phyloP scores from a whole-genome alignment of 1,140 invertebrate genomes.

The Globodera ellingtonae region DNA sequence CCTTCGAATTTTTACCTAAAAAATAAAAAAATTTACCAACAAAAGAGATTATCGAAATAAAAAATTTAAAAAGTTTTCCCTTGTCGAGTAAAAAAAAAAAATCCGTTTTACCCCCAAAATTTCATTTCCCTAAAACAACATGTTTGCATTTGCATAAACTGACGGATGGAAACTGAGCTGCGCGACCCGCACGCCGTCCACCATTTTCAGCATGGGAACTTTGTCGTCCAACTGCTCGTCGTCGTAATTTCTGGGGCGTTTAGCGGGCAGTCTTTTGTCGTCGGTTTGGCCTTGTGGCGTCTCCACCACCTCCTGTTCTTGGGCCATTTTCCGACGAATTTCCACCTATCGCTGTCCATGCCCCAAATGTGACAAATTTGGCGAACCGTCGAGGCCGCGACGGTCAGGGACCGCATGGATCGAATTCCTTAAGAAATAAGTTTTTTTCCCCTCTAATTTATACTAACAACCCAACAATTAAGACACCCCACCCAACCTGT shows the following conservation, averaged over 20 bases:
- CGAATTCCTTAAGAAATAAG: slow-evolving; percentile 47
- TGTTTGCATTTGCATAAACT: not conserved
- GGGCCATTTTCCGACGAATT: slow-evolving; percentile 3
- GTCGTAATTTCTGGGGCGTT: slow-evolving; percentile 22
- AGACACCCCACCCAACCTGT: slow-evolving; percentile 51
- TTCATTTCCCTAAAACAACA: no score
- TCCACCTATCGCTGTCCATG: slow-evolving; percentile 24
- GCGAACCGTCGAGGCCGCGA: slow-evolving; percentile 49
- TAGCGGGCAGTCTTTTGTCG: slow-evolving; percentile 13
- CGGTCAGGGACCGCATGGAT: slow-evolving; percentile 59
- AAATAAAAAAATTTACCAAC: slow-evolving; percentile 23
- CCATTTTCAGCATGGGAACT: slow-evolving; percentile 6
- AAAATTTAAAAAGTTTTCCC: no score
- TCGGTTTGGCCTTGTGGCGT: slow-evolving; percentile 16
- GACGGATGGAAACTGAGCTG: slow-evolving; percentile 41
- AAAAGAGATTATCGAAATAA: not conserved
- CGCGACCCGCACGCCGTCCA: slow-evolving; percentile 32
- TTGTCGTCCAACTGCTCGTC: not conserved
- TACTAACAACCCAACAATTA: no score
- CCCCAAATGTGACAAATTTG: slow-evolving; percentile 60
- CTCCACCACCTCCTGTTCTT: slow-evolving; percentile 31
- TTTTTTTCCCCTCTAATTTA: no score
- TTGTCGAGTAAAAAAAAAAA: no score
- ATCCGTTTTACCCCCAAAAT: no score
- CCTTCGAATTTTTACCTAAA: not conserved